Evolutionary conservation across 2,888 invertebrate species (phyloP).

Genomic region (Erebia aethiops): DNA sequence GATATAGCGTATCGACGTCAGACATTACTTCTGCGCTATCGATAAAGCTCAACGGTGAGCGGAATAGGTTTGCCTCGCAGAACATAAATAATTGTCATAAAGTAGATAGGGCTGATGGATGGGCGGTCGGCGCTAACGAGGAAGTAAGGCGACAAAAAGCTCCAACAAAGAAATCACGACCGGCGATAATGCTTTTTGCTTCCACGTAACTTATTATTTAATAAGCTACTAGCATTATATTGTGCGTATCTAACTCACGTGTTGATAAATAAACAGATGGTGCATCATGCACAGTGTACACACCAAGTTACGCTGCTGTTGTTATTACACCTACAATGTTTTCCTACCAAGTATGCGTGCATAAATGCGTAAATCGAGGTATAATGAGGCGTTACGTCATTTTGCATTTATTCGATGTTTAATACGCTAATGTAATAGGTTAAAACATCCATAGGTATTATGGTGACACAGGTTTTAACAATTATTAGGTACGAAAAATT

Average conservation of each 20-base stretch:
- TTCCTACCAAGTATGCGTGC: conserved; percentile 41
- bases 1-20: conserved; percentile 80
- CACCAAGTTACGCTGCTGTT: conserved; percentile 50
- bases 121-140: conserved; percentile 66
- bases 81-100: conserved; percentile 83
- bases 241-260: conserved; percentile 30
- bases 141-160: conserved; percentile 57
- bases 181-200: conserved; percentile 42
- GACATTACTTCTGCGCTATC: conserved; percentile 81
- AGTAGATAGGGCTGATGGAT: conserved; percentile 79
- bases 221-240: conserved; percentile 46
- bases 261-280: conserved; percentile 53
- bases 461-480: not conserved
- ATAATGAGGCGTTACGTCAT: conserved; percentile 16
- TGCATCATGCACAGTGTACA: conserved; percentile 42
- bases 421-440: conserved; percentile 2
- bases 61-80: conserved; percentile 77
- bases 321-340: conserved; percentile 51
- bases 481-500: not conserved
- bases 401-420: conserved; percentile 7
- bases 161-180: conserved; percentile 42
- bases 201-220: conserved; percentile 42
- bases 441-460: not conserved
- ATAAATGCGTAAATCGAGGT: conserved; percentile 53
- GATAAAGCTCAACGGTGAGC: conserved; percentile 82